Base-by-base conservation (phyloP, 64 coral and sea anemone genomes). In the Porites australiensis region DNA sequence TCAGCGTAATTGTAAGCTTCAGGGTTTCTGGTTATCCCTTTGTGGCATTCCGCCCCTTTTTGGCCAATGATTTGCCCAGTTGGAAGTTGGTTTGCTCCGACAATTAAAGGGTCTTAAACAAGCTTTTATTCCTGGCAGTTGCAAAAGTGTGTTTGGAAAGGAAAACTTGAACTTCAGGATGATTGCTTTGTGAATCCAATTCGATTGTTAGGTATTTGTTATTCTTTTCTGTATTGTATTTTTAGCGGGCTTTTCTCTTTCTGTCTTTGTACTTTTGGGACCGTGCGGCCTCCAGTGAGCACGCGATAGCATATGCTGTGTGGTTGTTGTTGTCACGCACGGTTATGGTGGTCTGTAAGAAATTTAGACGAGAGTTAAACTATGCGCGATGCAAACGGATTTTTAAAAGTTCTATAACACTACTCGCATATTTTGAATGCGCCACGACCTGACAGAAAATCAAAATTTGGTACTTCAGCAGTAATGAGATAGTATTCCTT, bases 131-230 rank as follows among this genome's bases (percentile, higher is more conserved):
- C 79, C 55, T 47, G 90, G 68, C 37, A 55, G 45, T 75, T 74
- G 66, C 19, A 75, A 57, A 2, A 57, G 64, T 48, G 49, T 75
- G 48, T 73, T 85, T 84, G 90, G 81, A 37, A 86, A 68, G 2
- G 90, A 86, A 74, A 58, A 92, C 67, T 71, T 92, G 18, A 58
- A n/a, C 47, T 92, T 92, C 53, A 54, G 90, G 23, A 59, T 92
- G 64, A 51, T 92, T 44, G 90, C 90, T 55, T 86, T 92, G 65
- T 72, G 90, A 78, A 63, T 92, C 60, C 15, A 85, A 60, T 92
- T 82, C 72, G 64, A 79, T 54, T 50, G 48, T 57, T 81, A 81
- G 53, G 53, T 54, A 12, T 3, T 81, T 45, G 20, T 57, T 60
- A 13, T 83, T 60, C 21, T n/a, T 54, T 18, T 87, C 50, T 44